Evolutionary conservation across 2,797 vertebrate species (phyloP).

Genomic region (Rhinoraja longicauda): DNA sequence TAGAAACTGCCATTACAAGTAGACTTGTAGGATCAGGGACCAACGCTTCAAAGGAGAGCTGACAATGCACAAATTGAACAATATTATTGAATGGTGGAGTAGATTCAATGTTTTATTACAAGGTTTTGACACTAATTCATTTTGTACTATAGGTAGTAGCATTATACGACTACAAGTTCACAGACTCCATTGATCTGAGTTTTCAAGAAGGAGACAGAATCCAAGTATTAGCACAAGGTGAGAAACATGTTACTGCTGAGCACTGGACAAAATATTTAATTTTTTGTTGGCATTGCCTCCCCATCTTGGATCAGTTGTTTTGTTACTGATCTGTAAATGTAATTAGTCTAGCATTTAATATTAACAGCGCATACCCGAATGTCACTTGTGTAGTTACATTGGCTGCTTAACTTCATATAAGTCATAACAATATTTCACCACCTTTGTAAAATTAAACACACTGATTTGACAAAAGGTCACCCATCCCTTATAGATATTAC

Average conservation of each 20-base stretch:
- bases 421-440: background rate
- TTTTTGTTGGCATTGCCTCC: background rate
- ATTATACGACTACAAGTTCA: constrained; percentile 69
- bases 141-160: constrained; percentile 60
- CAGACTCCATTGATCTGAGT: constrained; percentile 77
- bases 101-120: too few species aligned
- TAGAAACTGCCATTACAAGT: too few species aligned
- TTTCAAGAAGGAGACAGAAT: constrained; percentile 78
- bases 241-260: background rate
- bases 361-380: background rate
- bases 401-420: background rate
- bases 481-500: background rate
- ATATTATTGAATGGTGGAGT: too few species aligned
- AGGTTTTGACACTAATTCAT: background rate
- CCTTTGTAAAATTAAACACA: background rate
- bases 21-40: too few species aligned
- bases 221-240: constrained; percentile 73
- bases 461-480: background rate
- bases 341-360: background rate
- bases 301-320: background rate
- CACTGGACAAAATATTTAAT: background rate
- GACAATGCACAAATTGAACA: too few species aligned
- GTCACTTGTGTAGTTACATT: background rate
- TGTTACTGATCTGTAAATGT: background rate
- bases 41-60: too few species aligned